These are phyloP conservation scores for Loxodonta africana DNA, from an alignment of 2,113 vertebrate species.

Conservation along the genomic window DNA sequence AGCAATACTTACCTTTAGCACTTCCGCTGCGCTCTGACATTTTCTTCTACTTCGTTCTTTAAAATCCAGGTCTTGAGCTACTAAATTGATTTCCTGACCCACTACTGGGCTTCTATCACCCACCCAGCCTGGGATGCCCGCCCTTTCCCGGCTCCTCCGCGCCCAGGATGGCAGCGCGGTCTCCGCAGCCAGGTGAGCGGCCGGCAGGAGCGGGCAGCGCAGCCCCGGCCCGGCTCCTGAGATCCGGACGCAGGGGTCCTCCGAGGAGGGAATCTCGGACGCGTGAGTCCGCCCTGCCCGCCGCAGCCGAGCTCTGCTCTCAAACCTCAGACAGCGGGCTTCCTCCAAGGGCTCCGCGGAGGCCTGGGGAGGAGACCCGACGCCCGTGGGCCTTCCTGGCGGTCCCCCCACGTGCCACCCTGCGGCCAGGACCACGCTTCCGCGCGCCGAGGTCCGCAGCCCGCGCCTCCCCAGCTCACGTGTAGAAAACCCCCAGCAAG, in stretches of 20 bases:
- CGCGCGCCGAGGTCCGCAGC: background rate
- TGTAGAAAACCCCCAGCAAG: constrained; percentile 72
- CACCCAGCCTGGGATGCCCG: background rate
- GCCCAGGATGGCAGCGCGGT: background rate
- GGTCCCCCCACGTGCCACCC: background rate
- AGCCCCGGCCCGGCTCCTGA: background rate
- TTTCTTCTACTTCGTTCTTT: background rate
- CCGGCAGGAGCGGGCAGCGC: background rate
- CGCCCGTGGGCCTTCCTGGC: background rate
- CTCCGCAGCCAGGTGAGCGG: background rate
- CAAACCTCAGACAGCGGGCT: background rate
- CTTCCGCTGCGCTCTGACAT: background rate
- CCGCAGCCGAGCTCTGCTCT: background rate
- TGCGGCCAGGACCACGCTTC: background rate
- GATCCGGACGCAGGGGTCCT: background rate
- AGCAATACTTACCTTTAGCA: constrained; percentile 16
- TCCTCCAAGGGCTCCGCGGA: background rate
- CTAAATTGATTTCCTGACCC: background rate
- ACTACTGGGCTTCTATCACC: background rate
- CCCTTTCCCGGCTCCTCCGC: background rate
- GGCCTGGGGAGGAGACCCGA: background rate
- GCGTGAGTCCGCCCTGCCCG: background rate
- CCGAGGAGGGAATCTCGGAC: background rate
- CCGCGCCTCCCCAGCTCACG: background rate
- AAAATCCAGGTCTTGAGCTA: background rate